Conservation (phyloP, 2,888 invertebrate genomes). For the Craniophora ligustri region DNA sequence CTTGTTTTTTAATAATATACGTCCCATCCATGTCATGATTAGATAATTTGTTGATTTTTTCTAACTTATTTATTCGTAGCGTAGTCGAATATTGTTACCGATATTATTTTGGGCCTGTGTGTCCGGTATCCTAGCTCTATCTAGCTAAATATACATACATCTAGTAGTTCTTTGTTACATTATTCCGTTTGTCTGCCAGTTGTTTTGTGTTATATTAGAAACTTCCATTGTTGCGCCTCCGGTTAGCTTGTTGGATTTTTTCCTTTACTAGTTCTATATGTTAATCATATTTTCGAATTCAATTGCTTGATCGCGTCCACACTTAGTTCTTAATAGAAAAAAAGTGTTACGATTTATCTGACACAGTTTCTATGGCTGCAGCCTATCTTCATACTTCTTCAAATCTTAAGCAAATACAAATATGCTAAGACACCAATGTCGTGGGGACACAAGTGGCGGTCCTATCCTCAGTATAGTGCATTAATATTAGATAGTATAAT, state of each 20-base stretch:
- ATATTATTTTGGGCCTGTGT: neutral
- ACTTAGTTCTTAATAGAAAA: too few relatives aligned
- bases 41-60: constrained; percentile 3
- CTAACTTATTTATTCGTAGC: neutral
- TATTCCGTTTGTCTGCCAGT: constrained; percentile 14
- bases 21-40: neutral
- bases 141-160: constrained; percentile 13
- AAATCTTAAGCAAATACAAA: neutral
- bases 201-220: neutral
- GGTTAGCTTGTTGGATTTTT: neutral
- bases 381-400: neutral
- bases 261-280: too few relatives aligned
- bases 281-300: too few relatives aligned
- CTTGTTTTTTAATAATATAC: neutral
- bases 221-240: neutral
- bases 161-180: constrained; percentile 13
- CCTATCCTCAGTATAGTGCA: constrained; percentile 1
- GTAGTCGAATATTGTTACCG: neutral
- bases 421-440: neutral
- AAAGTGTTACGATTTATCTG: neutral
- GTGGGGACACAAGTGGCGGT: too few relatives aligned
- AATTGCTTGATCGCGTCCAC: too few relatives aligned
- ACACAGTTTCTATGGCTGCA: neutral
- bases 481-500: constrained; percentile 32
- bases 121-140: neutral